A percentile compares a stretch with the other conserved stretches of the same genome.
Evolutionary conservation across 1,140 invertebrate species (phyloP).

Genomic region (Batillaria attramentaria): DNA sequence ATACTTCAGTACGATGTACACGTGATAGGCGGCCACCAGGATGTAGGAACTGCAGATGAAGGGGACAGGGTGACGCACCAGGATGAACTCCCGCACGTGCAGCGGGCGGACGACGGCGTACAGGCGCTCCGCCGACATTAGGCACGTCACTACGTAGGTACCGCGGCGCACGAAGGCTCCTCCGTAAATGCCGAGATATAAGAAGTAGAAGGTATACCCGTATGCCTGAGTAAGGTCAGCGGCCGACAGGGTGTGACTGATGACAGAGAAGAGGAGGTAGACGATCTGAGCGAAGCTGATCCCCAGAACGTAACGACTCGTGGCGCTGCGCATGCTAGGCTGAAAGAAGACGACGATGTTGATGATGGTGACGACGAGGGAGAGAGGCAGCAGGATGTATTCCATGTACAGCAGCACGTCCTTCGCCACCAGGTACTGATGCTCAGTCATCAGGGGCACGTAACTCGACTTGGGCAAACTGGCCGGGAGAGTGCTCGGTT

Average conservation of each 20-base stretch:
- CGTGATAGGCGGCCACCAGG: background rate
- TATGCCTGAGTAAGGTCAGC: background rate
- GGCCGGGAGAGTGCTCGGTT: no score
- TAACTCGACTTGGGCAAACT: no score
- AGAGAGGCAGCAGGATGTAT: background rate
- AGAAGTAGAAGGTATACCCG: background rate
- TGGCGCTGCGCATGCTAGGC: background rate
- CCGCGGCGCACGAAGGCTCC: background rate
- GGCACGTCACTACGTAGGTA: background rate
- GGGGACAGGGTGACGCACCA: background rate
- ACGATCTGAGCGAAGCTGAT: background rate
- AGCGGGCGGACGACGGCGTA: background rate
- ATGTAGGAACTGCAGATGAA: background rate
- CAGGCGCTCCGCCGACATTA: background rate
- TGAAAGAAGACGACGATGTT: conserved; percentile 14
- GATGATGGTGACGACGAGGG: background rate
- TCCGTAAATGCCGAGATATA: background rate
- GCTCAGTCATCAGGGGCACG: no score
- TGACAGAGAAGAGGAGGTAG: background rate
- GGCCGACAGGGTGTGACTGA: background rate
- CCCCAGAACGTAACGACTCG: background rate
- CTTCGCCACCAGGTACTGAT: no score
- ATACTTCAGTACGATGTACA: background rate
- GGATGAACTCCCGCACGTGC: background rate
- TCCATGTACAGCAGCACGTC: background rate